phyloP scores from a whole-genome alignment of 2,888 invertebrate genomes.

The Rhimphoctona megacephalus region DNA sequence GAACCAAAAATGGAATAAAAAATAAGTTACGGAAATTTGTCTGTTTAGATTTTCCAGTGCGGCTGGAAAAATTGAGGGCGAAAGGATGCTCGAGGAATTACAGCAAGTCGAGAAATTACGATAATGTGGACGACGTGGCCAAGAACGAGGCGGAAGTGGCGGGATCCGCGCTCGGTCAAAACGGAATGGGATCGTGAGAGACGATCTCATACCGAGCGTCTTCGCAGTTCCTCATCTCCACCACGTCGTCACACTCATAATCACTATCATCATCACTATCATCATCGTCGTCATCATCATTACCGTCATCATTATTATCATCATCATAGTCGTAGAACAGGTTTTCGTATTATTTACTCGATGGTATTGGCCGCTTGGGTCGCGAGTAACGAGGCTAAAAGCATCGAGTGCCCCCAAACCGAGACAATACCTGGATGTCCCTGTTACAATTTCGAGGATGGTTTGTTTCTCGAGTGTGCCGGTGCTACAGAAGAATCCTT shows the following conservation, averaged over 20 bases:
- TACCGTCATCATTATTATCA: conserved; percentile 63
- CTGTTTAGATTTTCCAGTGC: conserved; percentile 47
- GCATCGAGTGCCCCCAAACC: conserved; percentile 89
- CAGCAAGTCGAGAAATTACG: conserved; percentile 77
- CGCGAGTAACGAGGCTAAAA: conserved; percentile 79
- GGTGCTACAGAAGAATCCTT: conserved; percentile 92
- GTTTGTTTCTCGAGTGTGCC: conserved; percentile 95
- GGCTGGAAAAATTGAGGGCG: conserved; percentile 49
- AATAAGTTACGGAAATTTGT: conserved; percentile 1
- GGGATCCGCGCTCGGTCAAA: conserved; percentile 71
- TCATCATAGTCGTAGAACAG: conserved; percentile 69
- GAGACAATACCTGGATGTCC: conserved; percentile 93
- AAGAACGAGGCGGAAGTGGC: conserved; percentile 82
- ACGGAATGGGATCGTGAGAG: conserved; percentile 64
- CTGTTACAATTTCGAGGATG: conserved; percentile 97
- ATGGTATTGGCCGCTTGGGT: conserved; percentile 79
- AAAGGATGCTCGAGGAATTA: conserved; percentile 79
- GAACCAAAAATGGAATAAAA: background rate
- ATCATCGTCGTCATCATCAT: conserved; percentile 35
- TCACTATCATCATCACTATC: conserved; percentile 18
- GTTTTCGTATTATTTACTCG: conserved; percentile 76
- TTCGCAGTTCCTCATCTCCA: conserved; percentile 59
- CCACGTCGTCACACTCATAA: conserved; percentile 52
- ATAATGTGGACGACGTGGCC: conserved; percentile 84
- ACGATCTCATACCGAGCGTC: conserved; percentile 57